phyloP scores from a whole-genome alignment of 1,140 invertebrate genomes.

The Apis cerana region DNA sequence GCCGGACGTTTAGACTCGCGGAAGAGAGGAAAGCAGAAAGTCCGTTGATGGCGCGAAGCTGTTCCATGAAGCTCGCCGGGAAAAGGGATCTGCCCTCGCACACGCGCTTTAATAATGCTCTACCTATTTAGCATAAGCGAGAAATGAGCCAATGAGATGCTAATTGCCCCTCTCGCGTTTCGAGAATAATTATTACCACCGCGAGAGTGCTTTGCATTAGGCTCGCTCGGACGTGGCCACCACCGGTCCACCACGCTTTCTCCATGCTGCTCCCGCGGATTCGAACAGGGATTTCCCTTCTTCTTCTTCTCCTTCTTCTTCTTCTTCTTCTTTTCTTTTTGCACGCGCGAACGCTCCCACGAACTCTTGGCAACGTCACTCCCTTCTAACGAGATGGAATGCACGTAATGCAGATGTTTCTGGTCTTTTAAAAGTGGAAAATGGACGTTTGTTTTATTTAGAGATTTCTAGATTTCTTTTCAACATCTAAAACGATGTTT shows the following conservation, averaged over 20 bases:
- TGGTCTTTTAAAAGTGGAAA: background rate
- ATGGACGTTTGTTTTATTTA: too few species aligned
- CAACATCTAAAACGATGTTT: too few species aligned
- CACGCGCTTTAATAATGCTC: conserved; percentile 72
- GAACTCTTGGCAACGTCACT: background rate
- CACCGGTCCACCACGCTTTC: conserved; percentile 10
- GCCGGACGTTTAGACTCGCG: conserved; percentile 11
- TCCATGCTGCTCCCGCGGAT: background rate
- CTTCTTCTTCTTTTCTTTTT: background rate
- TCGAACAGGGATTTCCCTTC: background rate
- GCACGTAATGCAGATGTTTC: background rate
- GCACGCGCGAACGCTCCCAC: background rate
- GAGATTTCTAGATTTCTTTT: too few species aligned
- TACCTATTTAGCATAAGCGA: conserved; percentile 73
- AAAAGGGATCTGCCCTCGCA: conserved; percentile 52
- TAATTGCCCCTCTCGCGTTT: conserved; percentile 73
- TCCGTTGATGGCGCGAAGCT: conserved; percentile 13
- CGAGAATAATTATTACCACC: conserved; percentile 70
- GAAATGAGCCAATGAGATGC: conserved; percentile 78
- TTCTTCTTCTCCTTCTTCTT: too few species aligned
- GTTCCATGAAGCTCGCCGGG: conserved; percentile 24
- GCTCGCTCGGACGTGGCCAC: conserved; percentile 27
- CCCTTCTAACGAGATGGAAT: background rate
- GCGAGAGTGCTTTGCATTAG: conserved; percentile 48
- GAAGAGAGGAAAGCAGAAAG: conserved; percentile 66